A percentile compares a stretch with the other conserved stretches of the same genome.
Evolutionary conservation across 2,113 vertebrate genomes (phyloP).

Genomic region (Barbus barbus): DNA sequence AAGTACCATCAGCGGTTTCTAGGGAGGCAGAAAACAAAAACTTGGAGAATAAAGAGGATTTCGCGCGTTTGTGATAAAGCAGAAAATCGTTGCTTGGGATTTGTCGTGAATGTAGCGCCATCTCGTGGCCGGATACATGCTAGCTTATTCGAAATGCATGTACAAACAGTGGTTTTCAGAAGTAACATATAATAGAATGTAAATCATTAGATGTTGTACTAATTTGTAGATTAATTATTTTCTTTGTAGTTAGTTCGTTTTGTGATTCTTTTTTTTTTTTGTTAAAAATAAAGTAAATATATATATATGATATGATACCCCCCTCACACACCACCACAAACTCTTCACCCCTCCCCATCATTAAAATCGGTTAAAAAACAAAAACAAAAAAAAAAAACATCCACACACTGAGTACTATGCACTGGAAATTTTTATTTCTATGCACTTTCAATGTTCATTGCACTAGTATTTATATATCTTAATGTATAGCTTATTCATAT

Average conservation of each 20-base stretch:
- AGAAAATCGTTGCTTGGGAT: neutral
- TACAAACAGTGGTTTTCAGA: neutral
- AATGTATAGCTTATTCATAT: no score
- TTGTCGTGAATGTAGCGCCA: constrained; percentile 13
- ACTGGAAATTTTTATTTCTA: no score
- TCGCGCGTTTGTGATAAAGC: neutral
- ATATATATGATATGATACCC: no score
- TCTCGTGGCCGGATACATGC: constrained; percentile 16
- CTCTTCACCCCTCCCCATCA: no score
- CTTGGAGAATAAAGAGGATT: neutral
- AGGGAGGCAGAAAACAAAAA: neutral
- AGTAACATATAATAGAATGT: neutral
- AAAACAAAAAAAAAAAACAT: no score
- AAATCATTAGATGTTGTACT: neutral
- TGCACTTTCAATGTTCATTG: no score
- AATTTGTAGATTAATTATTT: neutral
- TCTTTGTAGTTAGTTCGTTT: neutral
- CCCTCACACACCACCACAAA: no score
- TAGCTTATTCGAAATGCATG: neutral
- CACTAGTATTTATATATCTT: no score
- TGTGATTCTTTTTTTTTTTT: neutral
- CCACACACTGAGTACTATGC: no score
- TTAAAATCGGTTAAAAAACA: no score
- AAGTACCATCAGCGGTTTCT: neutral
- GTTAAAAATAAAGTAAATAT: neutral